Conservation (phyloP, 1,140 invertebrate species). For the Solenopsis invicta region DNA sequence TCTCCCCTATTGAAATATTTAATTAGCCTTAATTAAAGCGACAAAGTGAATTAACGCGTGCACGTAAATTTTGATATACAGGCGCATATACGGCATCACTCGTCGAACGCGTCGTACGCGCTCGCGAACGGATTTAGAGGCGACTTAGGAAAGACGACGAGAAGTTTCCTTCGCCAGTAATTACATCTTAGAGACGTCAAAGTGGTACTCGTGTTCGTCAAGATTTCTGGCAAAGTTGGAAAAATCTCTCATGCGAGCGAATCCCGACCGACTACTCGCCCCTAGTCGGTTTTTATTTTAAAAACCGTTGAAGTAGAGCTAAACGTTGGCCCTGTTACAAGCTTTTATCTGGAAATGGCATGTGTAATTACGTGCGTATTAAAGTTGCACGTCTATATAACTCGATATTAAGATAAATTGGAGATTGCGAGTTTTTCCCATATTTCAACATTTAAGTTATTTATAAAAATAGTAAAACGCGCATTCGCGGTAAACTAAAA, state of each 20-base stretch:
- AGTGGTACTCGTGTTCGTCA: neutral
- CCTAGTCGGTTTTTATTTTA: neutral
- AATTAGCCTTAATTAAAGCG: constrained; percentile 42
- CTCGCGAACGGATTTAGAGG: neutral
- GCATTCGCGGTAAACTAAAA: constrained; percentile 12
- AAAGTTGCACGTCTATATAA: neutral
- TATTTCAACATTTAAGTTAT: constrained; percentile 9
- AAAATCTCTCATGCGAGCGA: neutral
- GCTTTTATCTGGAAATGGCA: neutral
- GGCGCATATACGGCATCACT: neutral
- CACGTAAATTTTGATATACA: neutral
- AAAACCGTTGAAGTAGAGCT: neutral
- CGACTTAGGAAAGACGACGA: neutral
- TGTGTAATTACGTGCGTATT: neutral
- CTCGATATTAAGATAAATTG: neutral
- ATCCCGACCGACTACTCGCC: neutral
- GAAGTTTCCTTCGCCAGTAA: neutral
- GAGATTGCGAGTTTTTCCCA: neutral
- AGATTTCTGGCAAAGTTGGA: neutral
- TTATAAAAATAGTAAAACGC: constrained; percentile 13
- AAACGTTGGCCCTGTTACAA: neutral
- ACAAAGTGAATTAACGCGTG: constrained; percentile 33
- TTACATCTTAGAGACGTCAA: neutral
- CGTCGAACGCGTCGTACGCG: neutral
- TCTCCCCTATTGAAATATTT: constrained; percentile 32